Base-by-base conservation (phyloP, 2,888 invertebrate genomes). In the Euclidia mi region DNA sequence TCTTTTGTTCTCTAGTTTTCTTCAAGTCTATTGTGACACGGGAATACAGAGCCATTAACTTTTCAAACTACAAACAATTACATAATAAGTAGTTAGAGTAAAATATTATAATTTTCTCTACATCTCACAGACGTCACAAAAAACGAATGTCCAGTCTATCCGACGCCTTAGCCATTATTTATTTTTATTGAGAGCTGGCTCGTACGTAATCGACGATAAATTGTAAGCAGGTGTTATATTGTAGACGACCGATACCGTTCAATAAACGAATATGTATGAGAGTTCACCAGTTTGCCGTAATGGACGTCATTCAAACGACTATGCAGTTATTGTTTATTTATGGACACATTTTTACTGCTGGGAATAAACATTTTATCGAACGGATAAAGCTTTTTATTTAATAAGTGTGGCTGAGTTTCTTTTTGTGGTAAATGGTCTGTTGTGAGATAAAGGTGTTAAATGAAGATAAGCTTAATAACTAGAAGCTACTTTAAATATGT, bases 191-290 rank as follows among this genome's bases (percentile, higher is more conserved):
- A 55, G 32, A 73, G 53, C 60, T 57, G 65, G 56, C 57, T 60
- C 65, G 59, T 66, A 61, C 65, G 69, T 71, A 76, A 82, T 81
- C 71, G 78, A 76, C 79, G 67, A 82, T 87, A 85, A 84, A 87
- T 86, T 82, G 77, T 65, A 78, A 79, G 72, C 76, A 83, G 83
- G 82, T 85, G 79, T 79, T 79, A 79, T 74, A 69, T 74, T 65
- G 65, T 62, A 69, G 73, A 70, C 61, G 34, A 31, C 49, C 71
- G 73, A 80, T 76, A 75, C 65, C 63, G 46, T 52, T 50, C 58
- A 28, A 45, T 63, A 63, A 61, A 65, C 52, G 56, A 55, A 69
- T 64, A 79, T 76, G 71, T 66, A 76, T 66, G 65, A 76, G 49
- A 73, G 74, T 71, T 71, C 66, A 75, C 38, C 47, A 63, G 60